Evolutionary conservation across 1,140 invertebrate genomes (phyloP), one percentile per base, ranked within the genome.

Genomic region (Trypoxylus dichotomus): DNA sequence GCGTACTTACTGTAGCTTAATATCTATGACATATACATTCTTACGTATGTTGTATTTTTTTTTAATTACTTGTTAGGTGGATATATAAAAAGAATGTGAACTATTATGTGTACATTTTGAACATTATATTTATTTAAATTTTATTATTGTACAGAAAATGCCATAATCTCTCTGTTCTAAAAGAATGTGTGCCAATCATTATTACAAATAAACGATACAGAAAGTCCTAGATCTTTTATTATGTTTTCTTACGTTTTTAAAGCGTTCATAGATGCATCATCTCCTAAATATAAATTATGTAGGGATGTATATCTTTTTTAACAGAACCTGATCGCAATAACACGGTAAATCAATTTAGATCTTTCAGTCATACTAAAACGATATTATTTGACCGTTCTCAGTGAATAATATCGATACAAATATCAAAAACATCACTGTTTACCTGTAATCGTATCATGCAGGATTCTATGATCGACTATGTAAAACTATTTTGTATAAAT

Each of bases 101-200:
- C 21, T 74, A 43, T 77, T 42, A 79, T 81, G 43, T 81, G 77
- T 81, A 81, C 58, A 79, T 82, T 81, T 79, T 78, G 77, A 79
- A 72, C 76, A 79, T 80, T 79, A 72, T 82, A 82, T 81, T 79
- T 81, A 80, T 82, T 82, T 80, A 79, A 42, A 82, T 81, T 78
- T 80, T 80, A 81, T 81, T 81, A 79, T 82, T 83, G 81, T 83
- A 82, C 82, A 83, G 79, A 80, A 84, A 78, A 81, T 82, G 80
- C 80, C 81, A 82, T 83, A 81, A 80, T 78, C 79, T 78, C 78
- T 84, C 78, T 84, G 83, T 84, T 84, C 80, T 84, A 83, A 83
- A 82, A 82, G 80, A 83, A 84, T 84, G 83, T 84, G 83, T 84
- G 83, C 83, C 83, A 84, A 84, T 83, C 82, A 84, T 84, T 83